Evolutionary conservation across 2,113 vertebrate genomes (phyloP).

Genomic region (Pogona vitticeps): DNA sequence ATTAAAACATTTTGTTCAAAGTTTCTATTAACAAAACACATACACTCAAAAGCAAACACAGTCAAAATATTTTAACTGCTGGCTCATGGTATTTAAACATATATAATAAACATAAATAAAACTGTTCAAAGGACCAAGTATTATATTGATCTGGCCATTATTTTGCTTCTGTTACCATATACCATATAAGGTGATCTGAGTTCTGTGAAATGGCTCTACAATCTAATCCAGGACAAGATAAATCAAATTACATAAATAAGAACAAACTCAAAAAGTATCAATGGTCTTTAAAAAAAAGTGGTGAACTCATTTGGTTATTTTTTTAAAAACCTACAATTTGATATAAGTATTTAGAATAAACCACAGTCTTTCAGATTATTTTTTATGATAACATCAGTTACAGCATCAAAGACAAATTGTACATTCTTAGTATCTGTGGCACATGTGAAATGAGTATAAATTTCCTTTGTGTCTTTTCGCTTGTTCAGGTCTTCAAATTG

Average conservation of each 20-base stretch:
- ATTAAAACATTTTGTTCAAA: constrained; percentile 83
- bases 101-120: constrained; percentile 95
- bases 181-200: constrained; percentile 69
- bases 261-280: constrained; percentile 19
- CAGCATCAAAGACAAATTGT: constrained; percentile 98
- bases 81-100: constrained; percentile 81
- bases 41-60: constrained; percentile 85
- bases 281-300: neutral
- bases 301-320: constrained; percentile 60
- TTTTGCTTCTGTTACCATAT: constrained; percentile 69
- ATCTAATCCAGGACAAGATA: constrained; percentile 68
- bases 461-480: constrained; percentile 98
- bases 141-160: constrained; percentile 78
- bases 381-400: constrained; percentile 99
- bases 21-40: constrained; percentile 82
- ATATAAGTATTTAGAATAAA: constrained; percentile 85
- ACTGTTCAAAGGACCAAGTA: constrained; percentile 89
- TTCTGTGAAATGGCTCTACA: constrained; percentile 68
- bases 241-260: constrained; percentile 69
- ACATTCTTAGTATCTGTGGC: constrained; percentile 99
- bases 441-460: constrained; percentile 98
- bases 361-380: constrained; percentile 99
- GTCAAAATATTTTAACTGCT: constrained; percentile 75
- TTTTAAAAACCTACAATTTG: constrained; percentile 54
- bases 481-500: constrained; percentile 99